Conservation (phyloP, 1,140 invertebrate species). For the Druon quercuslanigerum region DNA sequence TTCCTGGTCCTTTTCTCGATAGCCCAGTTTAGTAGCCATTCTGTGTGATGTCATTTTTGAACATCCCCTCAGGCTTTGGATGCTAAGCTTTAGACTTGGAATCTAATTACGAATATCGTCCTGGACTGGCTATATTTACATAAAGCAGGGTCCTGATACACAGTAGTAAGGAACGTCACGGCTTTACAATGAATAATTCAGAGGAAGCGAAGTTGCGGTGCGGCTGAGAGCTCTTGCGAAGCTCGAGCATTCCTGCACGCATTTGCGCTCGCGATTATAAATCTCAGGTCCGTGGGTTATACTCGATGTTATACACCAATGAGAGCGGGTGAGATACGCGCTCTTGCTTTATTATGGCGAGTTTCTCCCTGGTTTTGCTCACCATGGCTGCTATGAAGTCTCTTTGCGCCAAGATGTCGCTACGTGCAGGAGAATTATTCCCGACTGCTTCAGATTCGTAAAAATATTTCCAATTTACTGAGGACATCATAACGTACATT, state of each 20-base stretch:
- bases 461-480: no score
- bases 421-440: not conserved
- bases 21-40: no score
- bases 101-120: conserved; percentile 65
- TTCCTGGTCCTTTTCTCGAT: no score
- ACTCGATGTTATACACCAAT: conserved; percentile 70
- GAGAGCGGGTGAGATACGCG: conserved; percentile 64
- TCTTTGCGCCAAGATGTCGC: conserved; percentile 36
- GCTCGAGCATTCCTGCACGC: conserved; percentile 71
- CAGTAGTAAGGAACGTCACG: conserved; percentile 50
- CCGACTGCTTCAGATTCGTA: not conserved
- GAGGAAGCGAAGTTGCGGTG: conserved; percentile 60
- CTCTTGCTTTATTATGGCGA: conserved; percentile 60
- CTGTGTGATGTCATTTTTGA: no score
- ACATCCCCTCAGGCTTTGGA: no score
- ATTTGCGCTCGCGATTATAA: conserved; percentile 70
- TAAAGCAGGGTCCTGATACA: conserved; percentile 56
- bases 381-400: not conserved
- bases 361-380: conserved; percentile 55
- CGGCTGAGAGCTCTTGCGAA: conserved; percentile 59
- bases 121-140: conserved; percentile 57
- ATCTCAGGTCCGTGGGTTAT: conserved; percentile 65
- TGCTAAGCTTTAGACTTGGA: conserved; percentile 42
- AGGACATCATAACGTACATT: no score
- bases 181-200: conserved; percentile 72